Evolutionary conservation across 2,888 invertebrate species (phyloP), one percentile per base, ranked within the genome.

Genomic region (Euclidia mi): DNA sequence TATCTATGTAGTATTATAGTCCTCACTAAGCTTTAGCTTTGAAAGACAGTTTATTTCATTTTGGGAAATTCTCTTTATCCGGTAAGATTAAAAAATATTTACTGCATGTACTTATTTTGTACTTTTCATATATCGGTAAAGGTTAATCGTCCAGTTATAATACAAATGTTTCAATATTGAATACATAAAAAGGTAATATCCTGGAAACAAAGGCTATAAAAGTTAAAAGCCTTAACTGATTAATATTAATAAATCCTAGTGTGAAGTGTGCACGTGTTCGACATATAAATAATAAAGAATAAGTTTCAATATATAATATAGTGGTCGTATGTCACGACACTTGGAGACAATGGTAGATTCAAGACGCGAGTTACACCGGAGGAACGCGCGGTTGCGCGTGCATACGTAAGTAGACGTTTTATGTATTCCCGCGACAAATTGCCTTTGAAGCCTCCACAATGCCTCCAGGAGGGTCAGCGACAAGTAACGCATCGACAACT

Each of bases 391-490:
- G 74, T 68, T 72, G 79, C 80, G 78, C 81, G 80, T 81, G 82
- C 79, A 71, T 83, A 85, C 76, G 64, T 71, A 65, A 62, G 76
- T 74, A 80, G 52, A 43, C 44, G 60, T 58, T 69, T 89, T 87
- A 83, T 84, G 86, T 90, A 90, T 90, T 88, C 88, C 76, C 64
- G 70, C 76, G 79, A 89, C 85, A 91, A 91, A 91, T 89, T 87
- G 85, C 87, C 88, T 88, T 89, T 65, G 58, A 50, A 67, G 64
- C 64, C 70, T 52, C 71, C 69, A 87, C 87, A 87, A 87, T 84
- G 79, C 76, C 82, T 83, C 78, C 59, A 43, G 56, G 49, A 52
- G 59, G 64, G 73, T 64, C 74, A 57, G 51, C 56, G 56, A 71
- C 85, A 65, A 62, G 71, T 62, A 65, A 57, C 75, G 84, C 84